phyloP scores from a whole-genome alignment of 2,888 invertebrate genomes.

The Orthonychiurus folsomi region DNA sequence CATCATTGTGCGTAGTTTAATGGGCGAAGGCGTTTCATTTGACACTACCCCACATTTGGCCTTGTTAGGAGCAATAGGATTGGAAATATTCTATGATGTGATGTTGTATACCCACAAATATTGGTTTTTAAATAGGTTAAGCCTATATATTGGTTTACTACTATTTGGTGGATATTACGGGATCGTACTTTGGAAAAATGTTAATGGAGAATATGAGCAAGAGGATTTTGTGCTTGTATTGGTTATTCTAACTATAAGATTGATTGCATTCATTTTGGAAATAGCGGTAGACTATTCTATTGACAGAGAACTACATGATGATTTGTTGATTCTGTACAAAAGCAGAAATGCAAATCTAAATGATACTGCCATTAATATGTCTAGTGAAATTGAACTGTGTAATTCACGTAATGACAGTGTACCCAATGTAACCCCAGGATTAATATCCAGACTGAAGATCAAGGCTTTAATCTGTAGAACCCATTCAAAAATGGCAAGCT shows the following conservation, averaged over 20 bases:
- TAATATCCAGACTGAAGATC: no score
- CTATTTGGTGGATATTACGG: not conserved
- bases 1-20: not conserved
- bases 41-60: not conserved
- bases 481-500: not conserved
- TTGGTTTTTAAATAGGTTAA: not conserved
- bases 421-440: not conserved
- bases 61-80: not conserved
- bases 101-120: not conserved
- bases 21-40: not conserved
- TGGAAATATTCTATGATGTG: not conserved
- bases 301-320: constrained; percentile 2
- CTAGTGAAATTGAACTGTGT: no score
- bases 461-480: no score
- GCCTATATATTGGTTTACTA: constrained; percentile 2
- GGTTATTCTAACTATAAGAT: not conserved
- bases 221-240: not conserved
- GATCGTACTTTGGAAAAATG: not conserved
- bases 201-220: not conserved
- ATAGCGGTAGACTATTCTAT: not conserved
- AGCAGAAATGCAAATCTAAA: no score
- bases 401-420: no score
- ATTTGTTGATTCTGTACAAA: no score
- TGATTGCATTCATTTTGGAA: not conserved
- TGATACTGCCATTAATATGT: no score